phyloP scores from a whole-genome alignment of 92 coral and sea anemone species.

The Chrysogorgia sp. region DNA sequence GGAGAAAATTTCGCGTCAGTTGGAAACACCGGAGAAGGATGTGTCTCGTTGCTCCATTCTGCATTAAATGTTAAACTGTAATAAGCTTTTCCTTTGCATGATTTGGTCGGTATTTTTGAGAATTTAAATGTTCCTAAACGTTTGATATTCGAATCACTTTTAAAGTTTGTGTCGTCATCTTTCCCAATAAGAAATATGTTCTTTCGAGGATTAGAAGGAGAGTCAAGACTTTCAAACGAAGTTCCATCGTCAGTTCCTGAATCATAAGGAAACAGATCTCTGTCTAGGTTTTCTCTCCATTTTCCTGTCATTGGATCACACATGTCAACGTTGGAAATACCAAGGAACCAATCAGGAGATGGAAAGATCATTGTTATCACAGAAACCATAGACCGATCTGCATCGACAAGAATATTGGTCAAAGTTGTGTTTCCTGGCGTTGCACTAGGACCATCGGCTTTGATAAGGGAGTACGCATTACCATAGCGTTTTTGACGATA shows the following conservation, averaged over 20 bases:
- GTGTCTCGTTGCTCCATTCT: constrained; percentile 44
- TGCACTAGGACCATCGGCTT: too few relatives aligned
- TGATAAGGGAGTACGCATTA: too few relatives aligned
- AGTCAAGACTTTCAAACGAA: background rate
- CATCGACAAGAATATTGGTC: background rate
- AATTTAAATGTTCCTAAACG: background rate
- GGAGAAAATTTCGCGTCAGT: constrained; percentile 50
- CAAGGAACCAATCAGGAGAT: constrained; percentile 23
- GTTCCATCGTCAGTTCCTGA: constrained; percentile 5
- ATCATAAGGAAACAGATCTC: background rate
- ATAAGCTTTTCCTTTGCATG: constrained; percentile 48
- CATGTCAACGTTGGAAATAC: background rate
- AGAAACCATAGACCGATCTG: background rate
- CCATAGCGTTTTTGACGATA: too few relatives aligned
- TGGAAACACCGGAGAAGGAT: constrained; percentile 26
- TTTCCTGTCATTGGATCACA: background rate
- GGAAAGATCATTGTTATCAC: constrained; percentile 1
- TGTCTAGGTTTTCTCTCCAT: background rate
- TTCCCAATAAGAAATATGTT: constrained; percentile 2
- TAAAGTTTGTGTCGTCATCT: background rate
- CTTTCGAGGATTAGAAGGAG: background rate
- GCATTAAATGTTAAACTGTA: constrained; percentile 47
- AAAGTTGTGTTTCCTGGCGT: constrained; percentile 4
- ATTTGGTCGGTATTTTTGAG: background rate
- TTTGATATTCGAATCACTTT: background rate